Percentiles rank a stretch among this genome's conserved stretches.
Evolutionary conservation across 2,113 vertebrate genomes (phyloP).

Genomic region (Seriola rivoliana): DNA sequence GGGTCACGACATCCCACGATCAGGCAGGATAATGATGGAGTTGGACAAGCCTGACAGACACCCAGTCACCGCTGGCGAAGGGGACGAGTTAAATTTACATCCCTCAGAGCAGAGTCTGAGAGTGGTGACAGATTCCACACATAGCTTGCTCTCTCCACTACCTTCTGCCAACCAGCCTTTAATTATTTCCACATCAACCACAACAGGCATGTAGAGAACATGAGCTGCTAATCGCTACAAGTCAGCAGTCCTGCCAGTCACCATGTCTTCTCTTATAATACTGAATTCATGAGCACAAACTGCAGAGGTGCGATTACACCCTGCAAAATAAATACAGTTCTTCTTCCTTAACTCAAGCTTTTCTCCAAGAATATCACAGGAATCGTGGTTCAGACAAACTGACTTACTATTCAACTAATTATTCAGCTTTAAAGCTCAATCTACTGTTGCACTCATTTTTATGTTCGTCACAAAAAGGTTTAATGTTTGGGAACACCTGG

Average conservation of each 20-base stretch:
- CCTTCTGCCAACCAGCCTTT: constrained; percentile 23
- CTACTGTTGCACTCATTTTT: neutral
- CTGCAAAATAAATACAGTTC: neutral
- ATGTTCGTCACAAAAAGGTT: neutral
- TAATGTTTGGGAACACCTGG: neutral
- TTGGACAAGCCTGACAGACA: constrained; percentile 56
- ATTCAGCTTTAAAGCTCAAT: constrained; percentile 3
- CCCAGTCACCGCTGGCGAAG: constrained; percentile 16
- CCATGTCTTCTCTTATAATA: constrained; percentile 11
- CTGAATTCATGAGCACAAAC: neutral
- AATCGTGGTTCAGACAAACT: neutral
- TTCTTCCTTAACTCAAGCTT: neutral
- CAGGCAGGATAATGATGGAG: constrained; percentile 57
- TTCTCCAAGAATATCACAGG: neutral
- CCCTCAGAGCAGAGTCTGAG: constrained; percentile 35
- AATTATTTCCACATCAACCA: constrained; percentile 59
- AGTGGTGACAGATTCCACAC: constrained; percentile 78
- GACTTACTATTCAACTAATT: neutral
- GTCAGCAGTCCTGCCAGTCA: constrained; percentile 23
- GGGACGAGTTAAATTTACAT: constrained; percentile 69
- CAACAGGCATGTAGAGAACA: constrained; percentile 35
- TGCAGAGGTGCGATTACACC: neutral
- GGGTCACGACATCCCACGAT: constrained; percentile 33
- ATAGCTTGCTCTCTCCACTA: constrained; percentile 57
- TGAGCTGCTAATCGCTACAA: constrained; percentile 19